Evolutionary conservation across 2,797 vertebrate species (phyloP), one percentile per base, ranked within the genome.

Genomic region (Sebastes vulpes): DNA sequence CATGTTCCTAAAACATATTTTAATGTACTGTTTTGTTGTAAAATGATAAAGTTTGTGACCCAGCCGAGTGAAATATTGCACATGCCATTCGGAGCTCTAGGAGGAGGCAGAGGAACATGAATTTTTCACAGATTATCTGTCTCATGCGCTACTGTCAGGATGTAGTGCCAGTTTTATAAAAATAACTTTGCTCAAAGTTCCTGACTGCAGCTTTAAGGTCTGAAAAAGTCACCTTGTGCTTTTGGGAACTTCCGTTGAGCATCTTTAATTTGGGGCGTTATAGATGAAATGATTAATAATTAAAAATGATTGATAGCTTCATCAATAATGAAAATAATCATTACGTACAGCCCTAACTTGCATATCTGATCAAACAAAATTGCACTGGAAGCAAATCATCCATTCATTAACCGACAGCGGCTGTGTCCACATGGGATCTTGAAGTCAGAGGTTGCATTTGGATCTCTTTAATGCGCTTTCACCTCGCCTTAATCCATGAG

Each of bases 271-370:
- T 12, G 16, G 7, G 7, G 9, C 8, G 1, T 0, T 21, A 3
- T 8, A 50, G 2, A 14, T 2, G 4, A 16, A 32, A 65, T 38
- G 3, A 56, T 25, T 5, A 61, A 75, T 79, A 48, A 67, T 79
- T 73, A 70, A 67, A 28, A 65, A 25, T 9, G 9, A 69, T 53
- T 64, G 69, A 73, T 61, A 6, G 42, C 29, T 6, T 72, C 35
- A 84, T 85, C n/a, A 28, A 68, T 83, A 61, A 81, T 77, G 20
- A 65, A 81, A 74, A 42, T 2, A 42, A 58, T 67, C 42, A 66
- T 68, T 60, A 42, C 48, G 9, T 53, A 28, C 48, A 9, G 20
- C 21, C 6, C n/a, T 5, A 4, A 35, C 6, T 11, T 21, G 59
- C 10, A 69, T 16, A 72, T 69, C 25, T 6, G 52, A 77, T 18